Evolutionary conservation across 2,888 invertebrate species (phyloP), one percentile per base, ranked within the genome.

Genomic region (Phengaris arion): DNA sequence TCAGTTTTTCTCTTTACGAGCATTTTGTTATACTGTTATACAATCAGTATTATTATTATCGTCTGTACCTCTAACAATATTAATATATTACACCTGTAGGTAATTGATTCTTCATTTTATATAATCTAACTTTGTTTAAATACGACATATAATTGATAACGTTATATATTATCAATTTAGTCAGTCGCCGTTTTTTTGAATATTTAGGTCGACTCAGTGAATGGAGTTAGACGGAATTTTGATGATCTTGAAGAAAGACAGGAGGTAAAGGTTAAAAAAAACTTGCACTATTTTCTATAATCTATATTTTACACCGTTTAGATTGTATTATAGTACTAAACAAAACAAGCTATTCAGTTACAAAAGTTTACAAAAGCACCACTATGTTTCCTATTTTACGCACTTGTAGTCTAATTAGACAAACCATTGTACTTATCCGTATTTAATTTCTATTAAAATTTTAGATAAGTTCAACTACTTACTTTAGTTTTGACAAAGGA

Each of bases 221-320:
- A 72, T 72, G 72, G 35, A 54, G 72, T 15, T 6, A 35, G 52
- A 22, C 22, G 13, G 9, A 72, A 12, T 51, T 48, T 15, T 9
- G 70, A 48, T 51, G 51, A 70, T 15, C 4, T 48, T 51, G 70
- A 52, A 10, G 70, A 52, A 51, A 22, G n/a, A 35, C 35, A 9
- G 35, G 35, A 52, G 72, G 22, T 72, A 52, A n/a, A 70, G 70
- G 51, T 12, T 35, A 48, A 22, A 22, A 48, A 48, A 52, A 72
- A 64, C 10, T 22, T 52, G 72, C 72, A 72, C 72, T 15, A 7
- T 52, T 22, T 72, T 72, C 72, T 72, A 35, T 70, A 70, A 7
- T 72, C 72, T 72, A 35, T 70, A 70, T 6, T 13, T 54, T 54
- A 35, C 54, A 72, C 72, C 54, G 45, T 2, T n/a, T 64, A 3